Base-by-base conservation (phyloP, 2,797 vertebrate species). In the Botia kubotai region DNA sequence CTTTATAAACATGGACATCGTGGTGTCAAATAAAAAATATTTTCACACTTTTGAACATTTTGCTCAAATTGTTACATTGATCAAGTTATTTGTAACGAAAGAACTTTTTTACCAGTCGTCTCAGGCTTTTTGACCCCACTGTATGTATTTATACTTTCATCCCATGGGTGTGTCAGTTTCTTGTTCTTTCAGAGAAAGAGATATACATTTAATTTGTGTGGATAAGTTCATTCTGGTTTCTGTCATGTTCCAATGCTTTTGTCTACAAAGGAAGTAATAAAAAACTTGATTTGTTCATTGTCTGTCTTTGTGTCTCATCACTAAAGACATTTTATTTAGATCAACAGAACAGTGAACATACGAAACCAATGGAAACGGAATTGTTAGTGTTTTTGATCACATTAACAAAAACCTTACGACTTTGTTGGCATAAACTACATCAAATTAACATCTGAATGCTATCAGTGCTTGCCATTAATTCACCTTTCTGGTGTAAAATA, bases 171-270 rank as follows among this genome's bases (percentile, higher is more conserved):
- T 46, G 72, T 74, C 69, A 17, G 14, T 72, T 81, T 69, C 57
- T 68, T 75, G 72, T 88, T 88, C 87, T 89, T 88, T 89, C 87
- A 75, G 46, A 80, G 88, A 87, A 89, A 87, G 87, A 83, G 82
- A 82, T 39, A 36, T 58, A 67, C 10, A 58, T 58, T 46, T 21
- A 46, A 39, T 72, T 33, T 66, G 48, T 83, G 62, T 33, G 52
- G 2, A 63, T 57, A 23, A 74, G 21, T 36, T 71, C 1, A 2
- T 75, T 82, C 10, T 67, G 7, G 14, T 46, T 19, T 43, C 53
- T 63, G 71, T 67, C 33, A 36, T 53, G 1, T 68, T 67, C 6
- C n/a, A 57, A 55, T 63, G 57, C 43, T 0, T 71, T 79, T 63
- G 55, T 60, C 58, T 58, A 21, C n/a, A 76, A 65, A 17, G 23